Evolutionary conservation across 2,888 invertebrate genomes (phyloP), one percentile per base, ranked within the genome.

Genomic region (Ferdinandea cuprea): DNA sequence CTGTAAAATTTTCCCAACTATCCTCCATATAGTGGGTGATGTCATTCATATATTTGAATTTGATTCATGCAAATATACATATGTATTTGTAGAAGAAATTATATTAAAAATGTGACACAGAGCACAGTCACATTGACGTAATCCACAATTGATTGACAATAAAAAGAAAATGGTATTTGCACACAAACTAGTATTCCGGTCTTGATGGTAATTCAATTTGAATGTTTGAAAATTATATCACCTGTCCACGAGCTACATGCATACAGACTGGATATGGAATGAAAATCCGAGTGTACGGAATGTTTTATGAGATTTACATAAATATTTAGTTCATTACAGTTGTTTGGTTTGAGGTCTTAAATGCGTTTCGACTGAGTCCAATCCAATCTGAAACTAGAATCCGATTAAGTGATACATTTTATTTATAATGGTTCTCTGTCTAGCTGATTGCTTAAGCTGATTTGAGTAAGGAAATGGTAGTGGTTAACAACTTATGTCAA

Each of bases 121-220:
- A 25, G 28, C n/a, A 3, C 8, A 40, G 19, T 13, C 50, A 9
- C 40, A 50, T 72, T 54, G 32, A 56, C 58, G 25, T 74, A 74
- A 66, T 66, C 74, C 74, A 40, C 58, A 50, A 66, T 56, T 74
- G 74, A 74, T 74, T 65, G 65, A 65, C 74, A 74, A 65, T 66
- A 66, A 74, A 74, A 50, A 66, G 66, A 74, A 50, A 15, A 30
- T 15, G 50, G 65, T 66, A 56, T 73, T 63, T 73, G 63, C 63
- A 50, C 63, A 25, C 72, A 65, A 56, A 46, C 17, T 44, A 32
- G 46, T 46, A 15, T n/a, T n/a, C 30, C 25, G 8, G 25, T 17
- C 28, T 35, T 44, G 72, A 44, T 44, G 72, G 40, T 72, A 61
- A 61, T 54, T 72, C 72, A 61, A 44, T 46, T 50, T 15, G 44